phyloP scores from a whole-genome alignment of 2,888 invertebrate species.

The Xestoiulus laeticollis region DNA sequence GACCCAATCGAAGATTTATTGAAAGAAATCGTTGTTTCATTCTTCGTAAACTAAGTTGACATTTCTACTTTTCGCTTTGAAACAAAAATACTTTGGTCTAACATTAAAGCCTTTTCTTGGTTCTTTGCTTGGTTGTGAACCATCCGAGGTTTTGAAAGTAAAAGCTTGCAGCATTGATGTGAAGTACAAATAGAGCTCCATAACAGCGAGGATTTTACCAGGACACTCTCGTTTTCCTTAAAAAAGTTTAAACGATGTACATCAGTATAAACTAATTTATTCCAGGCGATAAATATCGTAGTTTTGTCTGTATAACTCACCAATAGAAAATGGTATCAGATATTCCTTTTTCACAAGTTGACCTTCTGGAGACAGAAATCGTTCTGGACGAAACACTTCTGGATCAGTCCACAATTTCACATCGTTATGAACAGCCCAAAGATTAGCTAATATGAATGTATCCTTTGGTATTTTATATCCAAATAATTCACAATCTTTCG shows the following conservation, averaged over 20 bases:
- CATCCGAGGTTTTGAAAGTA: not conserved
- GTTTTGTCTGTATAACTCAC: not conserved
- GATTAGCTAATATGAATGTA: not conserved
- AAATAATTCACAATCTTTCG: not conserved
- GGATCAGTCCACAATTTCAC: constrained; percentile 7
- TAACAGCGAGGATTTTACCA: not conserved
- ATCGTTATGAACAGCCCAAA: constrained; percentile 20
- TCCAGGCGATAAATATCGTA: not conserved
- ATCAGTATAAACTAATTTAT: not conserved
- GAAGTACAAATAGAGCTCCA: constrained; percentile 43
- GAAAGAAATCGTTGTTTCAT: not conserved
- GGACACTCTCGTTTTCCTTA: constrained; percentile 10
- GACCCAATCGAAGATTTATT: no score
- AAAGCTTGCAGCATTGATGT: constrained; percentile 4
- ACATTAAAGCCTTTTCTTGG: not conserved
- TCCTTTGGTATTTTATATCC: constrained; percentile 39
- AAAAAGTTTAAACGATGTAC: not conserved
- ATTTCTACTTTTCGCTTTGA: not conserved
- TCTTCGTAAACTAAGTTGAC: not conserved
- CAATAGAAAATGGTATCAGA: constrained; percentile 18
- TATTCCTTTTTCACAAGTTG: not conserved
- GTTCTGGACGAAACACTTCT: constrained; percentile 13
- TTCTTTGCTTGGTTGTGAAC: constrained; percentile 2
- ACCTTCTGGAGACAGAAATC: constrained; percentile 14
- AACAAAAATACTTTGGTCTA: not conserved